phyloP scores from a whole-genome alignment of 1,140 invertebrate genomes.

The Probaryconus sp. region DNA sequence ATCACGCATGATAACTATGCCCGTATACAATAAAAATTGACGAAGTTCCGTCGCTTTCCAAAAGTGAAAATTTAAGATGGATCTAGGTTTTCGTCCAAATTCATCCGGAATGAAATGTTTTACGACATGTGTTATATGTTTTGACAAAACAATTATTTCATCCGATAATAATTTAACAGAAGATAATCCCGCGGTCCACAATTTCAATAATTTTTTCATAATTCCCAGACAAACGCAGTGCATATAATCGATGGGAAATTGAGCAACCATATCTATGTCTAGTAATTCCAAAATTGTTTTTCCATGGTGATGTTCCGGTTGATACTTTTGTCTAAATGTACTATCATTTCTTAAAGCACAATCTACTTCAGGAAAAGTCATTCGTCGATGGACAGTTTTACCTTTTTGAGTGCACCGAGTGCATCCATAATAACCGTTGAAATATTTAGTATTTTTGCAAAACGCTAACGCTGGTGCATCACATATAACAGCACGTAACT shows the following conservation, averaged over 20 bases:
- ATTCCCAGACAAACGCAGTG: slow-evolving; percentile 59
- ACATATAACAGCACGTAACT: slow-evolving; percentile 1
- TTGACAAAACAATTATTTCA: background rate
- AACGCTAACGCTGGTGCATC: slow-evolving; percentile 1
- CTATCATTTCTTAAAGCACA: slow-evolving; percentile 5
- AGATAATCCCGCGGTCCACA: slow-evolving; percentile 35
- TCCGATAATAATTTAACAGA: background rate
- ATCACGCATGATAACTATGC: background rate
- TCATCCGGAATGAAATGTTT: background rate
- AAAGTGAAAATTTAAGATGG: background rate
- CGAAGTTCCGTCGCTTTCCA: too few species aligned
- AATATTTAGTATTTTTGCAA: slow-evolving; percentile 3
- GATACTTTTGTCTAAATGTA: background rate
- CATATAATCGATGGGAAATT: slow-evolving; percentile 60
- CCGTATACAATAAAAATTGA: too few species aligned
- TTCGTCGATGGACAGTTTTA: background rate
- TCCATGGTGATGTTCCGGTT: slow-evolving; percentile 8
- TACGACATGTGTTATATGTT: background rate
- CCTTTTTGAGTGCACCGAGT: background rate
- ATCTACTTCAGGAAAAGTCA: background rate
- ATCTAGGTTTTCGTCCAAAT: background rate
- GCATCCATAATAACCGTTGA: slow-evolving; percentile 3
- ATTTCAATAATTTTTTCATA: slow-evolving; percentile 49
- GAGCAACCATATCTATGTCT: slow-evolving; percentile 35
- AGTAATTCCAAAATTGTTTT: slow-evolving; percentile 17